Evolutionary conservation across 2,888 invertebrate genomes (phyloP), one percentile per base, ranked within the genome.

Genomic region (Eupithecia subfuscata): DNA sequence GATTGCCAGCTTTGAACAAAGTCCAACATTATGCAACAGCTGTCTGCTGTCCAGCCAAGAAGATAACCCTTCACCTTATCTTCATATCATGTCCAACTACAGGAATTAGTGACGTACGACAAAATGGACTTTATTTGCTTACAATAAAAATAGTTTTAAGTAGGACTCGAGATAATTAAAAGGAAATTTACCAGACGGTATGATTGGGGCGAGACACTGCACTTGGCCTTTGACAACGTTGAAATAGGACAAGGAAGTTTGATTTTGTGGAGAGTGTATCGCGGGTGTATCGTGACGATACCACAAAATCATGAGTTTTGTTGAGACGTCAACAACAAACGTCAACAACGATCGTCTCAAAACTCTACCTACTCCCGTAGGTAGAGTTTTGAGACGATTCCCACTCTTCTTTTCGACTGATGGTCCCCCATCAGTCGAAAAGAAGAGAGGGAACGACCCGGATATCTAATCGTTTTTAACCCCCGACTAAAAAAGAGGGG

Each of bases 11-110:
- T 18, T 22, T 12, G 68, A 16, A 40, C 74, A 34, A 78, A 79
- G 80, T 78, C 75, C 77, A 73, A 5, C 30, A 77, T 81, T 81
- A 81, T 79, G 81, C 79, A 81, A 80, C 14, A 69, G 11, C 40
- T 71, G 79, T 79, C 79, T 80, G 81, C 77, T 78, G 77, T 79
- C 78, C 78, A 77, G 43, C 52, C 63, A 48, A 56, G 30, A 22
- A 30, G 80, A 80, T 80, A 81, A 67, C 78, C 78, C 69, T 60
- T 60, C 75, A 69, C 75, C 78, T 77, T 25, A 22, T 48, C 64
- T 56, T 43, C 48, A 40, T 75, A 77, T 76, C 76, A 30, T 77
- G 78, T 75, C 79, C 77, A 48, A 77, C 74, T 77, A 75, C 52
- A 64, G 56, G 40, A 72, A 71, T 69, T 14, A 52, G 56, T 67